Conservation (phyloP, 2,888 invertebrate genomes). For the Notodonta dromedarius region DNA sequence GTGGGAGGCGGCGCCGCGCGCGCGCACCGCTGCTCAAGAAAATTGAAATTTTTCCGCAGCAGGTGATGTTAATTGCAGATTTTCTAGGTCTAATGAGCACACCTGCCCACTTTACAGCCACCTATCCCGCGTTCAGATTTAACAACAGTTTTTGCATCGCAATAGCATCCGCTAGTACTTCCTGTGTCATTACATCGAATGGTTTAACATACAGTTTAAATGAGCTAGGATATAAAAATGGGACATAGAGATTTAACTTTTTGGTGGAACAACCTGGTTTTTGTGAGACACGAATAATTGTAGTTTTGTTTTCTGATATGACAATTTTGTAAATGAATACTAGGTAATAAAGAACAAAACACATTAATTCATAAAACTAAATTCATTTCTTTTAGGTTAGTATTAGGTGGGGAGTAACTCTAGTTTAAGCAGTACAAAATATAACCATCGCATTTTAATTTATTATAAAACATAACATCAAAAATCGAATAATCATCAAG, state of each 20-base stretch:
- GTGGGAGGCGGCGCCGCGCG: constrained; percentile 14
- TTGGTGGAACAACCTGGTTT: no score
- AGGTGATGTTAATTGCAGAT: constrained; percentile 59
- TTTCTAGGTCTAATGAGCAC: constrained; percentile 64
- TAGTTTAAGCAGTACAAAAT: no score
- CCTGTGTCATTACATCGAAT: constrained; percentile 41
- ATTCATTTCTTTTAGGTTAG: no score
- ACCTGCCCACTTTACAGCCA: constrained; percentile 47
- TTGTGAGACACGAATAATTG: no score
- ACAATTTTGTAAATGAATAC: no score
- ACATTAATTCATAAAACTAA: no score
- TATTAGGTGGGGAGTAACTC: no score
- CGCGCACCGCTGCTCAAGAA: constrained; percentile 49
- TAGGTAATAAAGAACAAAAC: no score
- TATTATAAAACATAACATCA: no score
- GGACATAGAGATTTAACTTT: not conserved
- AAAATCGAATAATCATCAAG: no score
- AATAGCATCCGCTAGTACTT: constrained; percentile 47
- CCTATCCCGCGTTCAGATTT: constrained; percentile 40
- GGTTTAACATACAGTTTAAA: not conserved
- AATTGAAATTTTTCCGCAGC: constrained; percentile 71
- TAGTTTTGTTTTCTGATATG: no score
- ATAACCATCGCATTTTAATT: no score
- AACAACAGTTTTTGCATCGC: constrained; percentile 57
- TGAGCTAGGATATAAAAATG: not conserved